Evolutionary conservation across 2,888 invertebrate genomes (phyloP).

Genomic region (Cloeon dipterum): DNA sequence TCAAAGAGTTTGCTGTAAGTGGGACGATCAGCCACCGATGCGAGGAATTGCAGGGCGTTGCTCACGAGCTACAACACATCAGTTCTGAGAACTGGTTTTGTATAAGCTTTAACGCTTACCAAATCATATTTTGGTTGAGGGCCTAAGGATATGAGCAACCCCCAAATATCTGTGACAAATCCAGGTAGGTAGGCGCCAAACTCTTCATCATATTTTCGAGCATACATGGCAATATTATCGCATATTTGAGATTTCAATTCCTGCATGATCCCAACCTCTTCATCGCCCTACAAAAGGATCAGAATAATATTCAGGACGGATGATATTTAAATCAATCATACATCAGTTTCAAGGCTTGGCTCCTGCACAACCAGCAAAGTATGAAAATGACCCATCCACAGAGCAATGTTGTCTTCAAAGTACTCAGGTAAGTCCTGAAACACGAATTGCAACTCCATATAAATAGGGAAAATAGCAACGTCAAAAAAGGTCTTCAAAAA

Average conservation of each 20-base stretch:
- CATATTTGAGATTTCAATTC: constrained; percentile 88
- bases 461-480: too few relatives aligned
- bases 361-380: constrained; percentile 58
- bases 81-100: constrained; percentile 2
- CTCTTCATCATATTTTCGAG: constrained; percentile 95
- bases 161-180: constrained; percentile 93
- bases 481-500: too few relatives aligned
- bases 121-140: constrained; percentile 73
- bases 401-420: constrained; percentile 92
- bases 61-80: constrained; percentile 51
- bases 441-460: too few relatives aligned
- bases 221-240: constrained; percentile 84
- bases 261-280: constrained; percentile 73
- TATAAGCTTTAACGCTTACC: constrained; percentile 25
- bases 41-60: constrained; percentile 84
- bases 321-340: constrained; percentile 15
- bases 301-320: constrained; percentile 3
- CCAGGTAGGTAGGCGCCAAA: constrained; percentile 69
- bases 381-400: constrained; percentile 87
- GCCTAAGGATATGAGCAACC: constrained; percentile 63
- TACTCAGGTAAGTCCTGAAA: constrained; percentile 80
- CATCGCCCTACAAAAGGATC: constrained; percentile 35
- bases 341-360: constrained; percentile 41
- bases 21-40: constrained; percentile 77
- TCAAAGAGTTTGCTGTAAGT: constrained; percentile 78